phyloP scores from a whole-genome alignment of 2,888 invertebrate genomes.

The Anaspis maculata region DNA sequence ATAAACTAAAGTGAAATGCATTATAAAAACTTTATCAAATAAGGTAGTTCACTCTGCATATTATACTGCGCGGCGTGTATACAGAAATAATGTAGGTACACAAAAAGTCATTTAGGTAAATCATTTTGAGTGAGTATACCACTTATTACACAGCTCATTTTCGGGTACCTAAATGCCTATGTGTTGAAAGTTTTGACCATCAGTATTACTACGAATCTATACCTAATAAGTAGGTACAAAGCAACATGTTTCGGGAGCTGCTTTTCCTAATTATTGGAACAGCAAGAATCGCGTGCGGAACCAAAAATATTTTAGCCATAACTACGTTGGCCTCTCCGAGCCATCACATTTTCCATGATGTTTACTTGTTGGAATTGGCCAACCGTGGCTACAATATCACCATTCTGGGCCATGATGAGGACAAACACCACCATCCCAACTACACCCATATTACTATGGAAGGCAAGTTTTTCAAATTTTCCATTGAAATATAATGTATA shows the following conservation, averaged over 20 bases:
- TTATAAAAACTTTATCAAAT: too few species aligned
- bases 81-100: too few species aligned
- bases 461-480: slow-evolving; percentile 10
- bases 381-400: slow-evolving; percentile 17
- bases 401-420: slow-evolving; percentile 10
- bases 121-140: too few species aligned
- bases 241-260: neutral
- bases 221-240: neutral
- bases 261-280: neutral
- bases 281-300: neutral
- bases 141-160: too few species aligned
- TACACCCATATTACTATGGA: slow-evolving; percentile 10
- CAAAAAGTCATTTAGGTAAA: too few species aligned
- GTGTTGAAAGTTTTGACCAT: too few species aligned
- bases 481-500: too few species aligned
- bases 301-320: neutral
- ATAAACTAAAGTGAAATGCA: too few species aligned
- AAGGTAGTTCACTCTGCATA: too few species aligned
- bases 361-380: slow-evolving; percentile 12
- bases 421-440: slow-evolving; percentile 9
- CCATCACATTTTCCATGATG: slow-evolving; percentile 16
- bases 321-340: slow-evolving; percentile 8
- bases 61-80: too few species aligned
- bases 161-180: too few species aligned
- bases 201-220: too few species aligned